A percentile compares a stretch with the other conserved stretches of the same genome.
Evolutionary conservation across 2,797 vertebrate genomes (phyloP).

Genomic region (Mormyrus hasselquistii): DNA sequence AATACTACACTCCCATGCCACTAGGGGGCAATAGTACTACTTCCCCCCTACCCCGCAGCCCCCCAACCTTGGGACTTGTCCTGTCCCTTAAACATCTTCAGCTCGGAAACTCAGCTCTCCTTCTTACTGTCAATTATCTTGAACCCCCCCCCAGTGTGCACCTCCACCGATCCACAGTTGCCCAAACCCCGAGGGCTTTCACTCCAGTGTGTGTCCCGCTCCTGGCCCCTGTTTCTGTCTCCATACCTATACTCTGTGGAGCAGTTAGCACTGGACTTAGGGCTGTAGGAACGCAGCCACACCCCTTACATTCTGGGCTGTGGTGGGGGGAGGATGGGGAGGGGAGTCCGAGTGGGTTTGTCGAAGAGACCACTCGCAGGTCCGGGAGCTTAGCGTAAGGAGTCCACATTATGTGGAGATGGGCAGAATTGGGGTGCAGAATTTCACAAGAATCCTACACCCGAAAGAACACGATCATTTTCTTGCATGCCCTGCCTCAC

Average conservation of each 20-base stretch:
- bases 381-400: neutral
- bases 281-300: neutral
- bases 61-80: neutral
- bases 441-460: neutral
- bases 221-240: neutral
- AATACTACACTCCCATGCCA: neutral
- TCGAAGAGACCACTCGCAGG: neutral
- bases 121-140: neutral
- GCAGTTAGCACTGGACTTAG: neutral
- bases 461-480: neutral
- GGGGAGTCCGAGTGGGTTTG: neutral
- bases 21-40: neutral
- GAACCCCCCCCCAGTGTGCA: neutral
- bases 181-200: neutral
- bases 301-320: neutral
- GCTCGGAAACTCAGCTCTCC: neutral
- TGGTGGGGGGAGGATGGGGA: neutral
- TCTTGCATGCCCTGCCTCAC: neutral
- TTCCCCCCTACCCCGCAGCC: neutral
- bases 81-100: neutral
- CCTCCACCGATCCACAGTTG: neutral
- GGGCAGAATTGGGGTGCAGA: neutral
- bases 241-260: neutral
- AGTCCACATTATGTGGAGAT: neutral
- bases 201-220: too few species aligned